phyloP scores from a whole-genome alignment of 23 tunicate genomes.

The Halocynthia roretzi region DNA sequence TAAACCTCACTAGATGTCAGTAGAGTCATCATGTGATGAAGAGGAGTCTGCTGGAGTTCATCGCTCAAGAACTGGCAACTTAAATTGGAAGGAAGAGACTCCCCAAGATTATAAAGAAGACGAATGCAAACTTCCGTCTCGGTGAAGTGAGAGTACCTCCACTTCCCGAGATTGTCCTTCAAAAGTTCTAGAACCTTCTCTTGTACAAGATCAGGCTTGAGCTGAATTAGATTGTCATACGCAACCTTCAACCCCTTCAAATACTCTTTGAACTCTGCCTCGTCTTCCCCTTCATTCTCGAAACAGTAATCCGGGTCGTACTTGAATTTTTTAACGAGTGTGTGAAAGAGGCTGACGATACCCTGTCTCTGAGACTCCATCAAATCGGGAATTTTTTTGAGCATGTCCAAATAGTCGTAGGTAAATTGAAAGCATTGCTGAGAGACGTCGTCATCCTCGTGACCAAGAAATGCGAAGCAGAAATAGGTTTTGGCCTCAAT shows the following conservation, averaged over 20 bases:
- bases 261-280: constrained; percentile 88
- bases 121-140: constrained; percentile 85
- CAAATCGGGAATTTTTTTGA: constrained; percentile 18
- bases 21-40: constrained; percentile 78
- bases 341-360: constrained; percentile 29
- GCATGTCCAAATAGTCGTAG: constrained; percentile 67
- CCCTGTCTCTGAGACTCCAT: not conserved
- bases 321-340: constrained; percentile 59
- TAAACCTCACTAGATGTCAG: constrained; percentile 75
- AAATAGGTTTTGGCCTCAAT: constrained; percentile 30
- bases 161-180: constrained; percentile 37
- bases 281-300: constrained; percentile 95
- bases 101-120: constrained; percentile 80
- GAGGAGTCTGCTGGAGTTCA: constrained; percentile 23
- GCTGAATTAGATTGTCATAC: constrained; percentile 65
- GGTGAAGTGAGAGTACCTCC: constrained; percentile 43
- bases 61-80: constrained; percentile 65
- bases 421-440: constrained; percentile 76
- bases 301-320: constrained; percentile 81
- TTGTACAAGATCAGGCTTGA: constrained; percentile 50
- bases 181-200: constrained; percentile 33
- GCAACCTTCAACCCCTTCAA: constrained; percentile 57
- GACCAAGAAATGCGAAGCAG: constrained; percentile 61
- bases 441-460: constrained; percentile 96
- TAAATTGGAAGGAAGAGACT: constrained; percentile 75